A percentile compares a stretch with the other conserved stretches of the same genome.
Evolutionary conservation across 1,140 invertebrate genomes (phyloP).

Genomic region (Drosophila lacteicornis): DNA sequence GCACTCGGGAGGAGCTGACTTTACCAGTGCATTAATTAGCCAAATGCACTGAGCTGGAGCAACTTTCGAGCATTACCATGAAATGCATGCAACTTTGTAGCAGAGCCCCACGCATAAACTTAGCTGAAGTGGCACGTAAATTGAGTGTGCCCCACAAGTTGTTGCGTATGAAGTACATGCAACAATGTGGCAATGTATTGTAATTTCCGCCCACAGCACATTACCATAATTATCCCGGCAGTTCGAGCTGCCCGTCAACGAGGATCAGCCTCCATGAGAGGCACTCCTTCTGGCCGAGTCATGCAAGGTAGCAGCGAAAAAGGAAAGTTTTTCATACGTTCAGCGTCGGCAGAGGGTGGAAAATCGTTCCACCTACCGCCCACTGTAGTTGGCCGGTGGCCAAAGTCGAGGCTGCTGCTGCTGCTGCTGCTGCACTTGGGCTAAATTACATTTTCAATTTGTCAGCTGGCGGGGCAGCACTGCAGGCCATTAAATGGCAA

Average conservation of each 20-base stretch:
- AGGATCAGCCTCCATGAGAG: slow-evolving; percentile 3
- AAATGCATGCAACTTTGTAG: slow-evolving; percentile 72
- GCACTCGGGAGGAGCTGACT: slow-evolving; percentile 26
- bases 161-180: slow-evolving; percentile 7
- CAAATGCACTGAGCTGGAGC: slow-evolving; percentile 51
- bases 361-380: background rate
- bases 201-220: slow-evolving; percentile 18
- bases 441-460: slow-evolving; percentile 80
- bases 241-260: slow-evolving; percentile 13
- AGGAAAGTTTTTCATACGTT: slow-evolving; percentile 61
- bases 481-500: slow-evolving; percentile 63
- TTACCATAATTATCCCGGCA: slow-evolving; percentile 43
- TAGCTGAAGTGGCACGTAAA: slow-evolving; percentile 37
- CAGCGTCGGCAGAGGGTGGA: slow-evolving; percentile 22
- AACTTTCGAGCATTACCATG: slow-evolving; percentile 68
- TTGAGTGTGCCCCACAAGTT: slow-evolving; percentile 30
- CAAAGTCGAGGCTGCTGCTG: slow-evolving; percentile 32
- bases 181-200: slow-evolving; percentile 35
- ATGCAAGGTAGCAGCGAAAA: slow-evolving; percentile 33
- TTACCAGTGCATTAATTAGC: slow-evolving; percentile 68
- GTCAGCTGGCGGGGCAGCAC: slow-evolving; percentile 57
- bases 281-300: slow-evolving; percentile 16
- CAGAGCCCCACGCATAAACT: slow-evolving; percentile 24
- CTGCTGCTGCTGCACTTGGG: slow-evolving; percentile 57
- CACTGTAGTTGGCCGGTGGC: slow-evolving; percentile 47